These are phyloP conservation scores for Mustela nigripes DNA, from an alignment of 2,113 vertebrate species.

Conservation along the genomic window DNA sequence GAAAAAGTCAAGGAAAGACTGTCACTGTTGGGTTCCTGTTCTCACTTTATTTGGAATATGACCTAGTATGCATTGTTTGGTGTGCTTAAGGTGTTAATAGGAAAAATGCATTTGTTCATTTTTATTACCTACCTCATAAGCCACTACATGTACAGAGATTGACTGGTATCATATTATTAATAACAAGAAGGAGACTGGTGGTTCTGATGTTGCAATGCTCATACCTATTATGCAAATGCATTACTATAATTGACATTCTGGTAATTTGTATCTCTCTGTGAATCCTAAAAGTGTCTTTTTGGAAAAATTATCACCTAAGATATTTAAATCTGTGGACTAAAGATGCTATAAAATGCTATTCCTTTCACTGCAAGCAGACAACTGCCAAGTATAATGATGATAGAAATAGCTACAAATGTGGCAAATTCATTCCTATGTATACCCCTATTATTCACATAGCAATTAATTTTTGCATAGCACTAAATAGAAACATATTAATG, in stretches of 20 bases:
- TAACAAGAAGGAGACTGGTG: neutral
- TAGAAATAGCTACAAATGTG: neutral
- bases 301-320: neutral
- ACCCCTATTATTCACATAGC: neutral
- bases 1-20: neutral
- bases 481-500: neutral
- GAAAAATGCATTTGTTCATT: neutral
- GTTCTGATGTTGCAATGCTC: neutral
- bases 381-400: neutral
- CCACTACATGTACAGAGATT: neutral
- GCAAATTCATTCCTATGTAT: neutral
- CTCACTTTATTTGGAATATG: neutral
- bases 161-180: neutral
- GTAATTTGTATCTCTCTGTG: slow-evolving; percentile 10
- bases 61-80: neutral
- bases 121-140: neutral
- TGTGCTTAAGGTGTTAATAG: neutral
- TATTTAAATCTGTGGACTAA: slow-evolving; percentile 14
- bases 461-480: neutral
- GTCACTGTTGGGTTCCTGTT: neutral
- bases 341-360: neutral
- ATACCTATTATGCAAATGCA: neutral
- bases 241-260: slow-evolving; percentile 3
- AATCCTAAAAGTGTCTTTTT: slow-evolving; percentile 16
- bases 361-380: neutral